These are phyloP conservation scores for Gymnocheta viridis DNA, from an alignment of 2,888 invertebrate species.

Conservation along the genomic window DNA sequence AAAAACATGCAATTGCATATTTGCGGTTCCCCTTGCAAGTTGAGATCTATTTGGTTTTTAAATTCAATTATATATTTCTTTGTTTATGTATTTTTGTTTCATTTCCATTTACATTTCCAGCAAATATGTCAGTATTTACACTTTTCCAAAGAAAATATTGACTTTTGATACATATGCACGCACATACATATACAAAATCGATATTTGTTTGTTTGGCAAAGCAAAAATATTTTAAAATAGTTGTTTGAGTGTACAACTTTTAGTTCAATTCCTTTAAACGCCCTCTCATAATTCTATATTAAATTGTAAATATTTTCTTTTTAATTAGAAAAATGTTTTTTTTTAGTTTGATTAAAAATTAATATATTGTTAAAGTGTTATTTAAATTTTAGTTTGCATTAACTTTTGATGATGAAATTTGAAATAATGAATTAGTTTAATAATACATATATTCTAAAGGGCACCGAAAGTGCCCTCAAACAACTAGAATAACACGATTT, in stretches of 20 bases:
- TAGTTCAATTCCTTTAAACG: not conserved
- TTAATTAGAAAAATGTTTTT: too few species aligned
- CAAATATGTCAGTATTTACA: not conserved
- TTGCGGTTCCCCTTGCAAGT: too few species aligned
- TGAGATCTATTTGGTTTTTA: not conserved
- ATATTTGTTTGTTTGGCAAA: not conserved
- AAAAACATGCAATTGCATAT: too few species aligned
- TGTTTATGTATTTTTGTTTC: not conserved
- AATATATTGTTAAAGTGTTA: too few species aligned
- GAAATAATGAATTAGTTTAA: too few species aligned
- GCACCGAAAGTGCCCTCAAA: too few species aligned
- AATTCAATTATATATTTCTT: not conserved
- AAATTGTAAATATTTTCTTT: too few species aligned
- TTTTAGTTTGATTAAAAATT: too few species aligned
- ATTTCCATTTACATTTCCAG: not conserved
- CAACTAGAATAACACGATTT: too few species aligned
- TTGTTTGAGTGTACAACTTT: not conserved
- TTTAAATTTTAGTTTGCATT: too few species aligned
- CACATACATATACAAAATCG: not conserved
- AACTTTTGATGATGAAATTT: too few species aligned
- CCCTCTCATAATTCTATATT: not conserved
- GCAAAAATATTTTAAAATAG: not conserved
- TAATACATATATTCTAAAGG: too few species aligned
- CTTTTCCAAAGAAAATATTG: not conserved
- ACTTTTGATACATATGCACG: not conserved